phyloP scores from a whole-genome alignment of 2,888 invertebrate genomes.

The Pasiphila rectangulata region DNA sequence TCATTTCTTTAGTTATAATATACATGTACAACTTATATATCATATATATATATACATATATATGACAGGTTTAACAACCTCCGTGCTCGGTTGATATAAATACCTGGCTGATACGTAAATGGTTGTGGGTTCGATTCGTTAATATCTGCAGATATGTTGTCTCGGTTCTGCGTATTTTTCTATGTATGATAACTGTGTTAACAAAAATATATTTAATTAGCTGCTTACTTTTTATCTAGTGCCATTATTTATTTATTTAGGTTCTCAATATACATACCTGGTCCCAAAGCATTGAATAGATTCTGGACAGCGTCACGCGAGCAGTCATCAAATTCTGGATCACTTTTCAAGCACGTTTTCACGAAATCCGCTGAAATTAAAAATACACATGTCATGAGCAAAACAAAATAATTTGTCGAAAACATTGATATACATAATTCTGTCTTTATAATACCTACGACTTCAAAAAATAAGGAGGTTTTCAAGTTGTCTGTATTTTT shows the following conservation, averaged over 20 bases:
- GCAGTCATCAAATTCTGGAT: constrained; percentile 84
- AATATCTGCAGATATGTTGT: too few relatives aligned
- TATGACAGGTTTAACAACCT: too few relatives aligned
- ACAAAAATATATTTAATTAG: not conserved
- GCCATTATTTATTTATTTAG: not conserved
- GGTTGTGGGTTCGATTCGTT: too few relatives aligned
- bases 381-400: not conserved
- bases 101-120: too few relatives aligned
- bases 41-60: too few relatives aligned
- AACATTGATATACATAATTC: not conserved
- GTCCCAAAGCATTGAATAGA: constrained; percentile 82
- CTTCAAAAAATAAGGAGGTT: too few relatives aligned
- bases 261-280: constrained; percentile 52
- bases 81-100: too few relatives aligned
- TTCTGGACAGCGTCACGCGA: constrained; percentile 84
- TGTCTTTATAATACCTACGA: not conserved
- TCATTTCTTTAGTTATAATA: too few relatives aligned
- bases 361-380: constrained; percentile 83
- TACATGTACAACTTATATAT: too few relatives aligned
- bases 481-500: too few relatives aligned
- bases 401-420: not conserved
- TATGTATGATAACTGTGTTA: too few relatives aligned
- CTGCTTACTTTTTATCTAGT: constrained; percentile 1
- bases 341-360: constrained; percentile 83
- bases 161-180: too few relatives aligned